Evolutionary conservation across 1,140 invertebrate species (phyloP).

Genomic region (Diorhabda carinulata): DNA sequence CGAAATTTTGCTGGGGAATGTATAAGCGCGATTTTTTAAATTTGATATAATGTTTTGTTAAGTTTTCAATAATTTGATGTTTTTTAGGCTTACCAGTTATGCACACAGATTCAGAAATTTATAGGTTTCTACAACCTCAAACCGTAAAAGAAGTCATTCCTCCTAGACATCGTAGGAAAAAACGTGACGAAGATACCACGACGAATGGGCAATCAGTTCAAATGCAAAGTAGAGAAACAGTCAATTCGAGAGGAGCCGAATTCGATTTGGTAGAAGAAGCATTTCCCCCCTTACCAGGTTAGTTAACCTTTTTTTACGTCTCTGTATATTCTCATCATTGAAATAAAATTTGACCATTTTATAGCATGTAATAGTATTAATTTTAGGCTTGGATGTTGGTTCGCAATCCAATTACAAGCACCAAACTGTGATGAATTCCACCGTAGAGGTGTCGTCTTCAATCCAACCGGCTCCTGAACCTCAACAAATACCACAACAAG

Average conservation of each 20-base stretch:
- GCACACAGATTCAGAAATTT: slow-evolving; percentile 25
- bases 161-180: slow-evolving; percentile 47
- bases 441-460: slow-evolving; percentile 4
- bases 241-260: slow-evolving; percentile 50
- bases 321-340: too few relatives aligned
- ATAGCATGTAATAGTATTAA: background rate
- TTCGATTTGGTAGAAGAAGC: slow-evolving; percentile 78
- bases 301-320: background rate
- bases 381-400: slow-evolving; percentile 27
- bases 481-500: slow-evolving; percentile 3
- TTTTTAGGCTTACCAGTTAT: slow-evolving; percentile 21
- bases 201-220: slow-evolving; percentile 12
- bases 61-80: background rate
- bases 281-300: slow-evolving; percentile 76
- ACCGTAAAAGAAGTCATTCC: slow-evolving; percentile 34
- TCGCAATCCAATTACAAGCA: slow-evolving; percentile 30
- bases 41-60: background rate
- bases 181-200: slow-evolving; percentile 48
- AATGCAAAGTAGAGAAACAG: slow-evolving; percentile 21
- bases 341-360: background rate
- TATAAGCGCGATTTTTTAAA: background rate
- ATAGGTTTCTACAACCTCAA: slow-evolving; percentile 23
- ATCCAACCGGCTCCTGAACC: background rate
- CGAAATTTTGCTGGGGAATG: too few relatives aligned
- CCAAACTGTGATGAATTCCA: background rate